phyloP scores from a whole-genome alignment of 2,888 invertebrate genomes.

The Tetragonisca angustula region DNA sequence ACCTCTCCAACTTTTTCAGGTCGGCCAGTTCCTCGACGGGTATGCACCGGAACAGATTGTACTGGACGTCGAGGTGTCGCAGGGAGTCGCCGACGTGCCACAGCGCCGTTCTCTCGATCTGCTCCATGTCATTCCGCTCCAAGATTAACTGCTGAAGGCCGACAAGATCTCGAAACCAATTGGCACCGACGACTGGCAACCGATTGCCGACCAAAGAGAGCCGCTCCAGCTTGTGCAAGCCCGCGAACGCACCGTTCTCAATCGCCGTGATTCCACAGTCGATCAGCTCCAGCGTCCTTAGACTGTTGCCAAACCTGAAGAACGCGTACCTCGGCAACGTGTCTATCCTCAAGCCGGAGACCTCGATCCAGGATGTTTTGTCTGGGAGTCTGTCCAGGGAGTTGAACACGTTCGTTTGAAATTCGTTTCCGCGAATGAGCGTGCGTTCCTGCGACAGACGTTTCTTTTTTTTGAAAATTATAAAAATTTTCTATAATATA shows the following conservation, averaged over 20 bases:
- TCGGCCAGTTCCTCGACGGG: conserved; percentile 57
- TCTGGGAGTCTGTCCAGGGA: conserved; percentile 73
- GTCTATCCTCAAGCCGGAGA: conserved; percentile 67
- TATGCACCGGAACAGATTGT: conserved; percentile 72
- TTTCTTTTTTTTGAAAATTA: too few species aligned
- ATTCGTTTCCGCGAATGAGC: conserved; percentile 40
- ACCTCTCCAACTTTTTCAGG: conserved; percentile 62
- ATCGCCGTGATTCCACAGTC: conserved; percentile 69
- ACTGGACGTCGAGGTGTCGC: conserved; percentile 65
- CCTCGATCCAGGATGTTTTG: conserved; percentile 71
- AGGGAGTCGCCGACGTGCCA: conserved; percentile 63
- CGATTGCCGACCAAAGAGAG: conserved; percentile 70
- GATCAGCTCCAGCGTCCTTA: conserved; percentile 71
- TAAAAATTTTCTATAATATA: too few species aligned
- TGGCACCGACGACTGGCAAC: conserved; percentile 55
- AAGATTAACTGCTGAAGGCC: conserved; percentile 71
- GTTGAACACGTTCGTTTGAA: conserved; percentile 57
- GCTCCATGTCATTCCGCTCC: conserved; percentile 64
- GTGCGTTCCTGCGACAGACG: not conserved
- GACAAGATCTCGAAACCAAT: conserved; percentile 74
- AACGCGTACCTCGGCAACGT: conserved; percentile 70
- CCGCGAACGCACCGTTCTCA: conserved; percentile 75
- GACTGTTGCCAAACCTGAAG: conserved; percentile 76
- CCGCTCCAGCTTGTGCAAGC: conserved; percentile 73
- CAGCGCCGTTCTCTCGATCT: conserved; percentile 66